Evolutionary conservation across 2,113 vertebrate species (phyloP).

Genomic region (Synchiropus splendidus): DNA sequence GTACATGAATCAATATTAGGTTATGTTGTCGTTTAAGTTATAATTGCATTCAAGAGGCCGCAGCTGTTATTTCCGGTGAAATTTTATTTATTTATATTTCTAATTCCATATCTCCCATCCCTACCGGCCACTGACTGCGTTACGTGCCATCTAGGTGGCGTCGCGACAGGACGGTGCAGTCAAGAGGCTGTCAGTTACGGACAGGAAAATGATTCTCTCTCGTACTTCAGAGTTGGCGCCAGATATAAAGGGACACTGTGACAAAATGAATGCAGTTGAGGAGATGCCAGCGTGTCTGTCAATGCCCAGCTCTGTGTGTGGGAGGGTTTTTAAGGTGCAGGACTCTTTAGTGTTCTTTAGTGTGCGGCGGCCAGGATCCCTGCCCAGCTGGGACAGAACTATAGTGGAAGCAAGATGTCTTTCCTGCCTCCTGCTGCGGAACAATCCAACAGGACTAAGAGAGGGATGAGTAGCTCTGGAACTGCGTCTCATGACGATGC

Average conservation of each 20-base stretch:
- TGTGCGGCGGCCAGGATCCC: slow-evolving; percentile 46
- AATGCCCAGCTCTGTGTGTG: slow-evolving; percentile 59
- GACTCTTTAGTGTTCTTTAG: slow-evolving; percentile 30
- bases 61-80: no score
- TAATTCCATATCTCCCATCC: no score
- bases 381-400: slow-evolving; percentile 50
- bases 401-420: slow-evolving; percentile 24
- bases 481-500: slow-evolving; percentile 3
- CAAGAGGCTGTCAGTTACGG: slow-evolving; percentile 58
- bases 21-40: no score
- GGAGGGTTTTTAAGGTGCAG: slow-evolving; percentile 53
- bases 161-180: slow-evolving; percentile 42
- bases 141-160: neutral
- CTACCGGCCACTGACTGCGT: no score
- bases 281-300: slow-evolving; percentile 57
- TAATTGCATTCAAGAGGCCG: no score
- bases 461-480: neutral
- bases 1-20: no score
- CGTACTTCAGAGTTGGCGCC: slow-evolving; percentile 57
- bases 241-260: slow-evolving; percentile 63
- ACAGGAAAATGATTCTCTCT: slow-evolving; percentile 58
- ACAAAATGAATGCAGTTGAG: slow-evolving; percentile 48
- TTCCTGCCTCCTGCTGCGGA: slow-evolving; percentile 30
- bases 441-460: slow-evolving; percentile 6
- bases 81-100: no score